Evolutionary conservation across 2,113 vertebrate species (phyloP).

Genomic region (Pelecanoides urinatrix): DNA sequence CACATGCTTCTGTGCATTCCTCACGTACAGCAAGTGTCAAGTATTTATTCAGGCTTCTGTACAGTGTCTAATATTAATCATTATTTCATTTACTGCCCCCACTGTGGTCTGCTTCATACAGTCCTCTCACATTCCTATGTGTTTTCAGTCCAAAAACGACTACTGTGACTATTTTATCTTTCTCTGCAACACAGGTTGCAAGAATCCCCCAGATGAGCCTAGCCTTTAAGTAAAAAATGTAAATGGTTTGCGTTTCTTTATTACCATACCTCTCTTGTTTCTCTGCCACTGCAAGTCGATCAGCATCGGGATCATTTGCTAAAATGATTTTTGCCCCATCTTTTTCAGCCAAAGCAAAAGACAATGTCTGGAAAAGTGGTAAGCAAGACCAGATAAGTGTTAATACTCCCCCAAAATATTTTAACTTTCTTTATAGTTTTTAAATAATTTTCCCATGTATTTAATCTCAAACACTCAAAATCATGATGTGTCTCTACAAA

Average conservation of each 20-base stretch:
- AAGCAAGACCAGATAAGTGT: not conserved
- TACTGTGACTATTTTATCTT: not conserved
- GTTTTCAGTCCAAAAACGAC: not conserved
- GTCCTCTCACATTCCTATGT: not conserved
- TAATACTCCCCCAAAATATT: not conserved
- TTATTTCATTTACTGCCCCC: not conserved
- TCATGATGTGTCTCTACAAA: not conserved
- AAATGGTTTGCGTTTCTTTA: not conserved
- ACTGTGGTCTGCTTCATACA: not conserved
- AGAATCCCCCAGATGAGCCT: not conserved
- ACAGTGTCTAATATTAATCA: not conserved
- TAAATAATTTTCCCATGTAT: not conserved
- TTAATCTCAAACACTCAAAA: not conserved
- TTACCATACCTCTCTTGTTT: slow-evolving; percentile 84
- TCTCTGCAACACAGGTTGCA: not conserved
- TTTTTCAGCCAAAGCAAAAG: slow-evolving; percentile 90
- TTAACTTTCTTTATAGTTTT: not conserved
- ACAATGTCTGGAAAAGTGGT: slow-evolving; percentile 82
- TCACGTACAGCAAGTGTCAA: not conserved
- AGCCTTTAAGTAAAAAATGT: not conserved
- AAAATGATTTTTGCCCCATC: slow-evolving; percentile 86
- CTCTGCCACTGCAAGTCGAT: slow-evolving; percentile 93
- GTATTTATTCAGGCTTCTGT: not conserved
- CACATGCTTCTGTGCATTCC: not conserved
- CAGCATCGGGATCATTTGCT: slow-evolving; percentile 96